These are phyloP conservation scores for Dynastes maya DNA, from an alignment of 2,888 invertebrate species.

Conservation along the genomic window DNA sequence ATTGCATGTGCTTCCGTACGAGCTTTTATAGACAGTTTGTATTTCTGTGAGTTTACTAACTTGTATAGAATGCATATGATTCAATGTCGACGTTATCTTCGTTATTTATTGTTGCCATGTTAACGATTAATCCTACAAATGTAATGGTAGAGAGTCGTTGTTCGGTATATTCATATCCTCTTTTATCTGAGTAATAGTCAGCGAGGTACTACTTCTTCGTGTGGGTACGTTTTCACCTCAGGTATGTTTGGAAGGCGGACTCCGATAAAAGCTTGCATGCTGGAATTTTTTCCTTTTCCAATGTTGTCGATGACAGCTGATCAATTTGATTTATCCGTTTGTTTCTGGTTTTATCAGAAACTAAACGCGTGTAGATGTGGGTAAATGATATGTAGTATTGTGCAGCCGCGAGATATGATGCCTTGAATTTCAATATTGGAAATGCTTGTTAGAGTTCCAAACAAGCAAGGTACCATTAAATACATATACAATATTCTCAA, in stretches of 20 bases:
- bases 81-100: constrained; percentile 42
- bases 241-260: constrained; percentile 25
- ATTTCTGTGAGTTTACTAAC: constrained; percentile 35
- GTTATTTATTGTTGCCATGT: constrained; percentile 42
- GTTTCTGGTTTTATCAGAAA: not conserved
- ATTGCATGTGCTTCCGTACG: no score
- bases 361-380: not conserved
- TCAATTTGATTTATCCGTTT: constrained; percentile 9
- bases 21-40: not conserved
- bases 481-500: no score
- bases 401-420: no score
- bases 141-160: not conserved
- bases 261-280: constrained; percentile 22
- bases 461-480: no score
- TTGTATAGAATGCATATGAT: constrained; percentile 30
- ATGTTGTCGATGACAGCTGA: constrained; percentile 8
- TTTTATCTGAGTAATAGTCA: constrained; percentile 13
- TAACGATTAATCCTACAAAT: constrained; percentile 13
- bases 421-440: no score
- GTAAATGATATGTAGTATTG: not conserved
- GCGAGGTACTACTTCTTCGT: not conserved
- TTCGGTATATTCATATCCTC: constrained; percentile 9
- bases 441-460: no score
- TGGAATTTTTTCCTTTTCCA: not conserved
- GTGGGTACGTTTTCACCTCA: constrained; percentile 29